Evolutionary conservation across 2,797 vertebrate species (phyloP), one percentile per base, ranked within the genome.

Genomic region (Thripadectes ignobilis): DNA sequence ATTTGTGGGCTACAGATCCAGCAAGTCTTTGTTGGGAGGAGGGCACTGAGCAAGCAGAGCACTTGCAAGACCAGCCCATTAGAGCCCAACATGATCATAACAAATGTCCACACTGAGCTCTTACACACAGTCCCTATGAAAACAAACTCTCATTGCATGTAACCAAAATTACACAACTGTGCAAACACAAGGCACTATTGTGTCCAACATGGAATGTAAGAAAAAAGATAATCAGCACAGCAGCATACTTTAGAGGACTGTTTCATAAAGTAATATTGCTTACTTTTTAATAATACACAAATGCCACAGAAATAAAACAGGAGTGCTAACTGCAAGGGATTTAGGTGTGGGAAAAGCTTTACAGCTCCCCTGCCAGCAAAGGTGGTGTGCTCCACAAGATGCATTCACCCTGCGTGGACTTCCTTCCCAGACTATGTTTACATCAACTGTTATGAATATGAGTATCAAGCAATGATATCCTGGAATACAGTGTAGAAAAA

Each of bases 121-220:
- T 69, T 18, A 39, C 63, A 72, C 61, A 62, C 17, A 68, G 49
- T 18, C 68, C 46, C 78, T 48, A 9, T 32, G 49, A 91, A 96
- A 95, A 85, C 67, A 91, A 95, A 89, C 52, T 57, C 29, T 30
- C 43, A 9, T 27, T 58, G 54, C 46, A 5, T 30, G 24, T 22
- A 77, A 89, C 77, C 90, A 52, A 92, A 93, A 86, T 26, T 18
- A 78, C 36, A 66, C 80, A 88, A 96, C 81, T 74, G 78, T 55
- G 72, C 65, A 92, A 95, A 94, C 78, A 94, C 62, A 85, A 93
- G 51, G 84, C 72, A 66, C 57, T 61, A 61, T 16, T 92, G 68
- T 85, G 38, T 89, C 63, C 85, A 39, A 18, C 9, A 6, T 0
- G 10, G 49, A 89, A 89, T 5, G n/a, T 3, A 80, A 79, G 57